Evolutionary conservation across 2,888 invertebrate genomes (phyloP).

Genomic region (Heliconius charithonia): DNA sequence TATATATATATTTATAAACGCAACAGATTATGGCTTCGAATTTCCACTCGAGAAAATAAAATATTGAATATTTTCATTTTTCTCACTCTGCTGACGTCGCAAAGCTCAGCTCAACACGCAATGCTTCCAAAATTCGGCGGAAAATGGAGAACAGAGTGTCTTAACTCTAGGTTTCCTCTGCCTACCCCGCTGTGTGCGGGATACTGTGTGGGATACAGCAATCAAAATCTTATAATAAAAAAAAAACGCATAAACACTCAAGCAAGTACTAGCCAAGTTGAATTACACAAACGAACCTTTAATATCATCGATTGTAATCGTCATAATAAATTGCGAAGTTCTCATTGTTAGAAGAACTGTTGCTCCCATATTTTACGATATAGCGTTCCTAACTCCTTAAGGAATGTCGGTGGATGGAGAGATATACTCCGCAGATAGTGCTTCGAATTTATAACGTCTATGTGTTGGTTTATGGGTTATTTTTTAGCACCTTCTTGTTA

Average conservation of each 20-base stretch:
- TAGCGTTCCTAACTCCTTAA: constrained; percentile 39
- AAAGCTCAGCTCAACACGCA: too few species aligned
- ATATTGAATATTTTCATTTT: too few species aligned
- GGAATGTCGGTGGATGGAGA: constrained; percentile 39
- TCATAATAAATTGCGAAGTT: constrained; percentile 48
- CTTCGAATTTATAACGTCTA: constrained; percentile 41
- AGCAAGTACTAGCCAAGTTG: constrained; percentile 29
- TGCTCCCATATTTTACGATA: constrained; percentile 46
- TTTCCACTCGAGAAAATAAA: too few species aligned
- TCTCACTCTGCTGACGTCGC: too few species aligned
- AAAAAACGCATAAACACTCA: background rate
- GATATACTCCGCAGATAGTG: constrained; percentile 38
- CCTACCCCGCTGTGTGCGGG: too few species aligned
- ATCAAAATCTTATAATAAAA: background rate
- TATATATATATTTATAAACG: too few species aligned
- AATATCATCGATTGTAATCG: constrained; percentile 49
- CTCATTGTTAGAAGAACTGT: constrained; percentile 46
- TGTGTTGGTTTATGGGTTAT: constrained; percentile 27
- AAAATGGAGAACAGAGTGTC: too few species aligned
- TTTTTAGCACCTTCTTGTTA: constrained; percentile 12
- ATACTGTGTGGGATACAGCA: too few species aligned
- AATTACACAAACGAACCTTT: constrained; percentile 44
- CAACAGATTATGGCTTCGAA: too few species aligned
- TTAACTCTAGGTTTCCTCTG: too few species aligned
- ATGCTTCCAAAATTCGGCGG: too few species aligned